A percentile compares a stretch with the other conserved stretches of the same genome.
Evolutionary conservation across 2,797 vertebrate species (phyloP).

Genomic region (Enteromius argenteus): DNA sequence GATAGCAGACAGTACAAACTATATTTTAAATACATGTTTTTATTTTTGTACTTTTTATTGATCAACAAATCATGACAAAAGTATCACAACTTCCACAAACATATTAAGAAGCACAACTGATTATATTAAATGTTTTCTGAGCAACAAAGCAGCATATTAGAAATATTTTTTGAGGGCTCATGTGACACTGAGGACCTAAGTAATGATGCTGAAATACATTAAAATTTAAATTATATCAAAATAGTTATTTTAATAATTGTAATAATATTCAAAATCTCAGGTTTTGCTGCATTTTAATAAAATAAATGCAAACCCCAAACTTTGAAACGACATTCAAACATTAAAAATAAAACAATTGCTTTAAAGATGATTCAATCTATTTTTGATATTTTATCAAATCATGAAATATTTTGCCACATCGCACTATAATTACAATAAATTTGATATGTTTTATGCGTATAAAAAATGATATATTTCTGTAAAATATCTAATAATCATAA

Average conservation of each 20-base stretch:
- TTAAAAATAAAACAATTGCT: not conserved
- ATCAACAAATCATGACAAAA: slow-evolving; percentile 1
- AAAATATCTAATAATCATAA: not conserved
- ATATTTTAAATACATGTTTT: not conserved
- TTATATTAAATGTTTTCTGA: not conserved
- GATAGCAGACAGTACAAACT: not conserved
- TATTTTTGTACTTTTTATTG: not conserved
- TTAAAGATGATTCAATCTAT: not conserved
- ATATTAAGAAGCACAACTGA: not conserved
- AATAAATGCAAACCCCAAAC: not conserved
- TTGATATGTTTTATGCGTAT: not conserved
- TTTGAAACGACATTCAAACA: not conserved
- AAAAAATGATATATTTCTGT: not conserved
- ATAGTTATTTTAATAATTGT: not conserved
- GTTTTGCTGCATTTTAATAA: not conserved
- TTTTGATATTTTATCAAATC: not conserved
- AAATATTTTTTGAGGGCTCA: not conserved
- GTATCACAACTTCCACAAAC: not conserved
- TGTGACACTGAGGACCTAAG: not conserved
- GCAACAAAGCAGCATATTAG: not conserved
- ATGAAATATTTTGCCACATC: not conserved
- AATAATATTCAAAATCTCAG: not conserved
- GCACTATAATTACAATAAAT: not conserved
- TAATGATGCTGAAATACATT: not conserved
- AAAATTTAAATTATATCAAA: not conserved